A percentile compares a stretch with the other conserved stretches of the same genome.
phyloP scores from a whole-genome alignment of 2,888 invertebrate species.

The Thyatira batis region DNA sequence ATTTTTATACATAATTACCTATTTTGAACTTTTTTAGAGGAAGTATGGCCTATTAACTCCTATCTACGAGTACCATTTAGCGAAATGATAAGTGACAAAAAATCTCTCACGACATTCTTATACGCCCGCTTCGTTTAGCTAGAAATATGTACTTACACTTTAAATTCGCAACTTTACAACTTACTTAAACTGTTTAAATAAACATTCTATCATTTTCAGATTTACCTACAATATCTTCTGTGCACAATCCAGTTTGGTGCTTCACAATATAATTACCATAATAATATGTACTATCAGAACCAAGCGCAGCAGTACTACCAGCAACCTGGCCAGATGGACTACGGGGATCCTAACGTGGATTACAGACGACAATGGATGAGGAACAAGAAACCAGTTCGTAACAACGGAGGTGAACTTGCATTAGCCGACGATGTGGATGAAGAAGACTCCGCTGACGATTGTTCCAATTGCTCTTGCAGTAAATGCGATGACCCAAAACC shows the following conservation, averaged over 20 bases:
- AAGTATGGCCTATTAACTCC: no score
- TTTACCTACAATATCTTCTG: not conserved
- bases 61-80: no score
- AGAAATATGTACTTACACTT: no score
- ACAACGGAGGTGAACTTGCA: constrained; percentile 5
- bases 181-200: no score
- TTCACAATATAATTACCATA: constrained; percentile 8
- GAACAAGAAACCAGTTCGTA: not conserved
- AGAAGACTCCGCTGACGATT: constrained; percentile 37
- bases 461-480: constrained; percentile 40
- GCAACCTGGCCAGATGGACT: constrained; percentile 12
- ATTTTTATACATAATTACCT: not conserved
- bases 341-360: constrained; percentile 1
- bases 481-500: constrained; percentile 33
- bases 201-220: constrained; percentile 1
- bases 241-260: not conserved
- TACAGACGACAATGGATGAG: not conserved
- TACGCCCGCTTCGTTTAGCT: no score
- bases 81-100: no score
- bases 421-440: constrained; percentile 19
- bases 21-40: no score
- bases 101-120: no score
- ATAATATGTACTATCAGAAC: constrained; percentile 11
- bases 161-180: no score
- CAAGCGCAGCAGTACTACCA: constrained; percentile 15